A percentile compares a stretch with the other conserved stretches of the same genome.
Evolutionary conservation across 2,113 vertebrate species (phyloP).

Genomic region (Callithrix jacchus): DNA sequence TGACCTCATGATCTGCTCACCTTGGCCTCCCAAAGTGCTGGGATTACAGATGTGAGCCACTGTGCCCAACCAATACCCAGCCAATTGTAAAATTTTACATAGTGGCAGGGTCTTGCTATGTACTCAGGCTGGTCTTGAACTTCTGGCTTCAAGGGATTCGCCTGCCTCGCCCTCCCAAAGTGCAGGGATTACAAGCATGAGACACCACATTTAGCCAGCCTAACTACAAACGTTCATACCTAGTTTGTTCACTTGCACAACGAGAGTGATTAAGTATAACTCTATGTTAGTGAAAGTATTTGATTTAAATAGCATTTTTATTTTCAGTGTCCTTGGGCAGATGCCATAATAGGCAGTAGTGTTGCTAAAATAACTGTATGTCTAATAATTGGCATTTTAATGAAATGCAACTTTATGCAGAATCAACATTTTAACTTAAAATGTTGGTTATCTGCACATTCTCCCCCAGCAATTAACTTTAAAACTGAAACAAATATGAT

Average conservation of each 20-base stretch:
- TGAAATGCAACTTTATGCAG: background rate
- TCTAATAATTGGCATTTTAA: constrained; percentile 2
- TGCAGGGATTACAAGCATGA: no score
- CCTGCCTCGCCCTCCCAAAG: no score
- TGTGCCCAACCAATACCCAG: no score
- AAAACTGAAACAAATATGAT: background rate
- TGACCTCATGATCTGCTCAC: no score
- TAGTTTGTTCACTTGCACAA: background rate
- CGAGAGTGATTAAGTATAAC: background rate
- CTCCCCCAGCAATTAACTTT: background rate
- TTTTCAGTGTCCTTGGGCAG: constrained; percentile 13
- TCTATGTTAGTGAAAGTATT: background rate
- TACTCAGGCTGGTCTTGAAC: no score
- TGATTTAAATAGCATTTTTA: constrained; percentile 27
- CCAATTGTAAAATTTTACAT: no score
- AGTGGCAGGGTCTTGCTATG: no score
- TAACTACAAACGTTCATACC: background rate
- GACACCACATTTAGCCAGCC: no score
- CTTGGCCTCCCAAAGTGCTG: no score
- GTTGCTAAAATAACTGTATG: background rate
- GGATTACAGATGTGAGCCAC: no score
- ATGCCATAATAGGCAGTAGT: background rate
- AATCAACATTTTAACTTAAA: constrained; percentile 38
- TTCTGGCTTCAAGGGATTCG: no score
- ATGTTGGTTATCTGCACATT: background rate